Base-by-base conservation (phyloP, 2,797 vertebrate genomes). In the Poeciliopsis paucimaculata region DNA sequence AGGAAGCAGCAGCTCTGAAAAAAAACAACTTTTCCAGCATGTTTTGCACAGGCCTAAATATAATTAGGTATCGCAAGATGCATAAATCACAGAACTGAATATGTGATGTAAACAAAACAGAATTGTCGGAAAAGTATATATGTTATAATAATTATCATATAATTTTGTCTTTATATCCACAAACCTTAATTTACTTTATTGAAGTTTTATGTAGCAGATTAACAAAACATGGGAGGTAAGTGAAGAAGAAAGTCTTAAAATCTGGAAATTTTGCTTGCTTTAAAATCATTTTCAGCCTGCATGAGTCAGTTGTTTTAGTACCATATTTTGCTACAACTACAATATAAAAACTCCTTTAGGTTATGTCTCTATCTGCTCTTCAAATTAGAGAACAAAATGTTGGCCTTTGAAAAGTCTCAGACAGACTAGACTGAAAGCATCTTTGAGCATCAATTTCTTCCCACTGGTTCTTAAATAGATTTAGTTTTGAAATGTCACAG, bases 1-100 rank as follows among this genome's bases (percentile, higher is more conserved):
- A 73, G 60, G 16, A 87, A 75, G 60, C 18, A 76, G 31, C 1
- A 11, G 49, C 49, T 51, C 20, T 68, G 45, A 60, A 75, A 82
- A 72, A 41, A 78, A 16, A 57, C 45, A 34, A 16, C 31, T 49
- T 60, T 72, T 49, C 51, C 23, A 71, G 11, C 7, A 46, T 70
- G 34, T 16, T 88, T 91, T 90, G 88, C 86, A 81, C 53, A 76
- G 2, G 66, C 70, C 72, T 45, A 43, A 64, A 31, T 11, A 62
- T 18, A 20, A 49, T 47, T 5, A 47, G 46, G 28, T 57, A 77
- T 81, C 62, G 36, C n/a, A 81, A 46, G 28, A 43, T 66, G 73
- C 26, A 80, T 43, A 13, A 68, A 60, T 77, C 18, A 79, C n/a
- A 75, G 34, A 66, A 57, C 46, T 57, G n/a, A 3, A 76, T 11